Evolutionary conservation across 2,888 invertebrate species (phyloP), one percentile per base, ranked within the genome.

Genomic region (Oligia strigilis): DNA sequence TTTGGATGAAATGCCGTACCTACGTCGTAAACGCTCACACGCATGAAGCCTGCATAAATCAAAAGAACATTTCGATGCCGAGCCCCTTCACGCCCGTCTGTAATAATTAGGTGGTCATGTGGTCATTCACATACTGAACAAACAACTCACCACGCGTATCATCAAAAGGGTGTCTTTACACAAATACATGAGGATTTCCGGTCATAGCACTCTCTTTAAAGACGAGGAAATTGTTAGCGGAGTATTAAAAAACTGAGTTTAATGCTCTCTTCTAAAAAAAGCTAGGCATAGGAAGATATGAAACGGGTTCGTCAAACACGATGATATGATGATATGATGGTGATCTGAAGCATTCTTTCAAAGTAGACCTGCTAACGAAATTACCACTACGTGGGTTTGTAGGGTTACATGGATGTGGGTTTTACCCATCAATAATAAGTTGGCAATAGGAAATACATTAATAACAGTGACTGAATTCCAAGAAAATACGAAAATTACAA

Each of bases 131-230:
- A 67, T 13, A 60, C 64, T 65, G 14, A 65, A 66, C 82, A 86
- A 78, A 86, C 75, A 76, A 66, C 60, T 36, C 58, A n/a, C 14
- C 55, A 49, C 62, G 58, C 19, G 19, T 19, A 23, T 19, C 40
- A 36, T 49, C 65, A 75, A 71, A 79, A 67, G 49, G 62, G 78
- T 72, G 65, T 58, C 65, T 77, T 78, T 73, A 62, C 29, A 78
- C 75, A 88, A 86, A 88, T 83, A 86, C 58, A 72, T 43, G 66
- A 70, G 66, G 76, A 88, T 80, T 78, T 87, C 83, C 86, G 86
- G 86, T 73, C 86, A 49, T 40, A 76, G 79, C 84, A 83, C 80
- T 79, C 80, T 75, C 52, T 83, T 60, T 77, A 67, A 82, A 86
- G 49, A 82, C 58, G 17, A 71, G 66, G n/a, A 76, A 81, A 83